A percentile compares a stretch with the other conserved stretches of the same genome.
phyloP scores from a whole-genome alignment of 2,113 vertebrate species.

The Penelope pileata region DNA sequence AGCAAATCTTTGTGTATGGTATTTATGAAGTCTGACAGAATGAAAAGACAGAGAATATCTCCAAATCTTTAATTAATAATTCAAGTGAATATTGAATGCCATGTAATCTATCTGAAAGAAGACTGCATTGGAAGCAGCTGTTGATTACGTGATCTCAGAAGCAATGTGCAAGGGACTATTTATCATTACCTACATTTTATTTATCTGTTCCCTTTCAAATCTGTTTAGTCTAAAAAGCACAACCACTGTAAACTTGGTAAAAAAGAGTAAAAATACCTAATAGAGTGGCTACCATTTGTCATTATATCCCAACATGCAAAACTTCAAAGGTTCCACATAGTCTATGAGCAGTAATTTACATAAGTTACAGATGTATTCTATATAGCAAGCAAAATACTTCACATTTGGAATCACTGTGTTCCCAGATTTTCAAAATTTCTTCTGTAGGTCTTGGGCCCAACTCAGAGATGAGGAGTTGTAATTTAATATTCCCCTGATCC shows the following conservation, averaged over 20 bases:
- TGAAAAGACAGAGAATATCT: not conserved
- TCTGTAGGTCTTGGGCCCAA: conserved; percentile 6
- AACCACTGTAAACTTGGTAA: not conserved
- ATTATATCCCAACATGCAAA: not conserved
- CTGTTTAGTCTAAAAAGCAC: not conserved
- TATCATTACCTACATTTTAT: not conserved
- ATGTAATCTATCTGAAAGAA: not conserved
- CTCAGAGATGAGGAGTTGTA: not conserved
- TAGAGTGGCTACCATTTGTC: not conserved
- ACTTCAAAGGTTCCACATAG: conserved; percentile 26
- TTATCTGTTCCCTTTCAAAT: not conserved
- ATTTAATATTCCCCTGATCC: conserved; percentile 29
- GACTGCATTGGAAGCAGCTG: not conserved
- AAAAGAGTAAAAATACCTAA: conserved; percentile 15
- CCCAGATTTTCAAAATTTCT: not conserved
- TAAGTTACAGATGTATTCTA: conserved; percentile 34
- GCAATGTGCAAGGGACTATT: not conserved
- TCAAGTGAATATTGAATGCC: not conserved
- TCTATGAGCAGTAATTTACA: conserved; percentile 42
- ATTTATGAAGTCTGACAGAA: not conserved
- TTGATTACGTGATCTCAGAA: not conserved
- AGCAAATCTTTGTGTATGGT: not conserved
- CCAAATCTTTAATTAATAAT: not conserved
- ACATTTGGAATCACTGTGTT: not conserved
- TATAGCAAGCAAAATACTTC: conserved; percentile 6